These are phyloP conservation scores for Acronicta leporina DNA, from an alignment of 2,888 invertebrate species.

Conservation along the genomic window DNA sequence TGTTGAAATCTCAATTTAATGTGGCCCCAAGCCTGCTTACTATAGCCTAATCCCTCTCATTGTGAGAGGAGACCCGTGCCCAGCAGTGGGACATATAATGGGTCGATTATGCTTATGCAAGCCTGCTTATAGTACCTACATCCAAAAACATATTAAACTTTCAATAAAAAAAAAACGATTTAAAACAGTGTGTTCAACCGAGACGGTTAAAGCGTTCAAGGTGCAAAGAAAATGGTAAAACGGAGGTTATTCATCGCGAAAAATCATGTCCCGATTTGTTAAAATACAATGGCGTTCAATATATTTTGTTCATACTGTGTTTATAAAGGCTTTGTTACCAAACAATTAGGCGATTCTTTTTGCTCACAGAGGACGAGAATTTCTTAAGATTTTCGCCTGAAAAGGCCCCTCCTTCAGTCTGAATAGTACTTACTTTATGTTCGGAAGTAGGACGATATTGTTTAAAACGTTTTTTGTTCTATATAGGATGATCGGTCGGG, in stretches of 20 bases:
- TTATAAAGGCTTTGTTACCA: constrained; percentile 40
- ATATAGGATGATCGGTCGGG: background rate
- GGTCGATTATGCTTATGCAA: too few relatives aligned
- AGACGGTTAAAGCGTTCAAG: constrained; percentile 1
- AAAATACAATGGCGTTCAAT: constrained; percentile 36
- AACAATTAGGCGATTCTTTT: constrained; percentile 51
- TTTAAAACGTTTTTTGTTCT: background rate
- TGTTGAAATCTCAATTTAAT: background rate
- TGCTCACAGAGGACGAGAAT: constrained; percentile 37
- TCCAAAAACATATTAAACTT: too few relatives aligned
- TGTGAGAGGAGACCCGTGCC: too few relatives aligned
- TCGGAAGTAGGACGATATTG: background rate
- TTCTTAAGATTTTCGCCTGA: constrained; percentile 37
- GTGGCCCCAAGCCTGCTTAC: too few relatives aligned
- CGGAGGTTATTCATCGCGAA: constrained; percentile 25
- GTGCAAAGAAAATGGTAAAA: constrained; percentile 19
- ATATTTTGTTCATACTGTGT: constrained; percentile 36
- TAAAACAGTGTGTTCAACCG: background rate
- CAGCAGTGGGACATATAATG: too few relatives aligned
- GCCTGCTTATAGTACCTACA: too few relatives aligned
- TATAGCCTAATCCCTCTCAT: too few relatives aligned
- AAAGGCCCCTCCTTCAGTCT: constrained; percentile 24
- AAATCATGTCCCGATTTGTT: constrained; percentile 47
- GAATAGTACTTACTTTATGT: constrained; percentile 11
- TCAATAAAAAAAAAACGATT: background rate